These are phyloP conservation scores for Xiphias gladius DNA, from an alignment of 2,113 vertebrate species.

Conservation along the genomic window DNA sequence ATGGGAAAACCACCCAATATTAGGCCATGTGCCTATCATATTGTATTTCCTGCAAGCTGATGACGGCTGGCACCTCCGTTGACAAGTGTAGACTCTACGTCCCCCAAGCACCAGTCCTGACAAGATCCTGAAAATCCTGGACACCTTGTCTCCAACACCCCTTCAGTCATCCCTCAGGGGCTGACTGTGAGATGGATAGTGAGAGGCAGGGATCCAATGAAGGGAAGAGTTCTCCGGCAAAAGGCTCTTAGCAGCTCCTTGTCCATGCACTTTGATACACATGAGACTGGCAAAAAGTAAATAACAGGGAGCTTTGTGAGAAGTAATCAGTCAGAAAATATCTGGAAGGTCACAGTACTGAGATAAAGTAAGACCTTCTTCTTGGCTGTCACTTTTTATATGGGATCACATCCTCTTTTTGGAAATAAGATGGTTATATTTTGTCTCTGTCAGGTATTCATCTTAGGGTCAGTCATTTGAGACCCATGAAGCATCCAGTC, in stretches of 20 bases:
- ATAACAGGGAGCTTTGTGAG: conserved; percentile 55
- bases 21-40: conserved; percentile 64
- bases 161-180: conserved; percentile 56
- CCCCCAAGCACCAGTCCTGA: conserved; percentile 52
- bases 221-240: conserved; percentile 21
- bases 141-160: conserved; percentile 50
- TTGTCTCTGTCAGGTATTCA: conserved; percentile 11
- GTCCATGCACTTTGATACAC: conserved; percentile 42
- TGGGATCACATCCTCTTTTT: conserved; percentile 7
- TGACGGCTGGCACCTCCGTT: conserved; percentile 68
- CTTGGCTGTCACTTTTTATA: conserved; percentile 7
- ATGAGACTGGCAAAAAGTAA: conserved; percentile 41
- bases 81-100: conserved; percentile 66
- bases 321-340: conserved; percentile 60
- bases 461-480: conserved; percentile 15
- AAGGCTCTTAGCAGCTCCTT: conserved; percentile 63
- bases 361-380: conserved; percentile 3
- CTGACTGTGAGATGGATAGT: conserved; percentile 23
- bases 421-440: conserved; percentile 2
- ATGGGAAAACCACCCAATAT: conserved; percentile 60
- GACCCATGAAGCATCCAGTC: neutral
- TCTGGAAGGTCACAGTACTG: conserved; percentile 48
- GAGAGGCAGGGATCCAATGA: conserved; percentile 36
- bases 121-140: conserved; percentile 49
- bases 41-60: conserved; percentile 59